Conservation (phyloP, 2,888 invertebrate species). For the Napeogenes sylphis region DNA sequence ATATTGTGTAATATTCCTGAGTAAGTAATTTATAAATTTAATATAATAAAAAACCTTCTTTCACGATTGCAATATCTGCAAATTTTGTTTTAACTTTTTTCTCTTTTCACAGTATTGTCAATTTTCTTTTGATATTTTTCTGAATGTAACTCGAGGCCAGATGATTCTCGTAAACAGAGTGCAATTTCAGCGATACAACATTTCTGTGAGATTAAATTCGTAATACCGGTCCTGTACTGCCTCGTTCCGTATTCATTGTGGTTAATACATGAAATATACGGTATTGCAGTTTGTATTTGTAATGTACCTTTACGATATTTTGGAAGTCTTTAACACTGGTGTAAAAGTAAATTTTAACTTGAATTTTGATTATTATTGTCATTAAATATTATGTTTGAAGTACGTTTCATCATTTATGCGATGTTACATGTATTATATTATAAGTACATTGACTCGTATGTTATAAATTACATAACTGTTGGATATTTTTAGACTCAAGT, state of each 20-base stretch:
- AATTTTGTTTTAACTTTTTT: background rate
- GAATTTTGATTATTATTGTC: too few species aligned
- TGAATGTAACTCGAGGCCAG: conserved; percentile 27
- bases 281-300: background rate
- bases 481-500: too few species aligned
- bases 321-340: background rate
- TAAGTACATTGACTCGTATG: too few species aligned
- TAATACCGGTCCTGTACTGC: conserved; percentile 66
- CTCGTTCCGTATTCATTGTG: conserved; percentile 53
- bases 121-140: conserved; percentile 34
- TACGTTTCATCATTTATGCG: too few species aligned
- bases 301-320: background rate
- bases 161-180: conserved; percentile 62
- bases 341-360: too few species aligned
- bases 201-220: conserved; percentile 75
- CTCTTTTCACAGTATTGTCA: conserved; percentile 14
- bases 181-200: conserved; percentile 71
- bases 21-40: too few species aligned
- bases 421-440: too few species aligned
- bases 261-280: conserved; percentile 10
- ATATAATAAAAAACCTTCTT: background rate
- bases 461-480: too few species aligned
- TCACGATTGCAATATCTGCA: background rate
- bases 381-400: too few species aligned
- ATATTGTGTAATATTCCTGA: too few species aligned